Percentiles rank a stretch among this genome's conserved stretches.
Conservation (phyloP, 2,113 vertebrate genomes). For the Aptenodytes patagonicus region DNA sequence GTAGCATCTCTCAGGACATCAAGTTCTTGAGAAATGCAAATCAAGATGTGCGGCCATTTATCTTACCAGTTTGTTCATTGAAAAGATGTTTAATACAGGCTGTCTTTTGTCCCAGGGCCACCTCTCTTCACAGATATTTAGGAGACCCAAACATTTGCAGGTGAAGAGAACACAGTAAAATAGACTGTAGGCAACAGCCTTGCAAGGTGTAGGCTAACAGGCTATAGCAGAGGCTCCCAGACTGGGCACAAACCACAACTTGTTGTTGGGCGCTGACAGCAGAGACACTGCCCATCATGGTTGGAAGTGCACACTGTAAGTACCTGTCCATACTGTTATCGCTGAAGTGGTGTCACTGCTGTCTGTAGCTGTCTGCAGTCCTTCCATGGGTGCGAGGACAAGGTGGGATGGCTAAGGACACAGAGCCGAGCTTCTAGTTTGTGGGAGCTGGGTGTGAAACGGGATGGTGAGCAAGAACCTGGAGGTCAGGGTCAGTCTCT, state of each 20-base stretch:
- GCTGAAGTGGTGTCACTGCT: not conserved
- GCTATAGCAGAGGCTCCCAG: not conserved
- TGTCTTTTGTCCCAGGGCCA: not conserved
- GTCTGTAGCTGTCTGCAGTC: not conserved
- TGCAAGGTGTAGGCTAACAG: not conserved
- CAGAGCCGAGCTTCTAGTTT: not conserved
- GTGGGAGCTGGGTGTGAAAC: not conserved
- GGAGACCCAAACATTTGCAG: not conserved
- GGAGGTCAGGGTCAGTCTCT: not conserved
- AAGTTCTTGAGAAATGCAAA: not conserved
- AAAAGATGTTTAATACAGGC: not conserved
- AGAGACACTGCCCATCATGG: not conserved
- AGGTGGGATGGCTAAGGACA: not conserved
- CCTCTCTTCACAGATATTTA: not conserved
- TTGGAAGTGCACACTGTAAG: rapidly evolving
- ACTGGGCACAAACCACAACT: not conserved
- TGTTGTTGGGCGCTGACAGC: rapidly evolving
- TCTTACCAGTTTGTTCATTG: not conserved
- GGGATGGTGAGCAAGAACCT: not conserved
- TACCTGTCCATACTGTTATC: rapidly evolving
- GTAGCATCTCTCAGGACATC: not conserved
- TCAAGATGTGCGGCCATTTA: not conserved
- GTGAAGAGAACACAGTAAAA: not conserved
- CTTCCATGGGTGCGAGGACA: rapidly evolving
- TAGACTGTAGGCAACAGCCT: not conserved